Conservation (phyloP, 2,888 invertebrate species). For the Monopis laevigella region DNA sequence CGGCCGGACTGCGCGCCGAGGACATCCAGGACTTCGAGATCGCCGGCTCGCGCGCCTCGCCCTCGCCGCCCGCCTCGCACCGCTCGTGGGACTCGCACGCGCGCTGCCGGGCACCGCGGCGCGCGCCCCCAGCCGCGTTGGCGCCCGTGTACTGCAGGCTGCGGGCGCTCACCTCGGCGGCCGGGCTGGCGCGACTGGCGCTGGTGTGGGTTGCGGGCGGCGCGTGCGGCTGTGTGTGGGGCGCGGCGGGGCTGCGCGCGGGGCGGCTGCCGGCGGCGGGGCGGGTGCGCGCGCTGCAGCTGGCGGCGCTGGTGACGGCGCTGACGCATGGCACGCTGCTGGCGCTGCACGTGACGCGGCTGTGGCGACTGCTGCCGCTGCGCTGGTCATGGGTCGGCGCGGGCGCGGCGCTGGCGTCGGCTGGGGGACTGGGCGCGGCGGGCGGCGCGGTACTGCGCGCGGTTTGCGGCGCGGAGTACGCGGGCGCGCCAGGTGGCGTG, state of each 20-base stretch:
- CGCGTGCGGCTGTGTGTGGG: constrained; percentile 33
- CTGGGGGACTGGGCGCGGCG: constrained; percentile 31
- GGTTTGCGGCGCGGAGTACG: constrained; percentile 20
- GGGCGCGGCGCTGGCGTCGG: constrained; percentile 34
- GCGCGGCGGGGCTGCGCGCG: constrained; percentile 31
- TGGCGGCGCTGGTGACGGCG: constrained; percentile 19
- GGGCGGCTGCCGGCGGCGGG: constrained; percentile 26
- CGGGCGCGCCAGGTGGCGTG: constrained; percentile 17
- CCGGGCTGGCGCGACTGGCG: constrained; percentile 18
- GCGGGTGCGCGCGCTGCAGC: constrained; percentile 36
- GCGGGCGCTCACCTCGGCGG: constrained; percentile 27
- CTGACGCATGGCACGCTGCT: constrained; percentile 48
- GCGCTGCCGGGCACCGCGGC: constrained; percentile 46
- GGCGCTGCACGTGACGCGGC: constrained; percentile 42
- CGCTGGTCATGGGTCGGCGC: constrained; percentile 40
- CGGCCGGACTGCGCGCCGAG: constrained; percentile 59
- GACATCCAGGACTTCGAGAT: constrained; percentile 65
- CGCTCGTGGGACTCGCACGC: constrained; percentile 62
- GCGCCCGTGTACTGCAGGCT: constrained; percentile 59
- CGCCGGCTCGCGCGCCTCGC: constrained; percentile 58
- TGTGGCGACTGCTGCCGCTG: constrained; percentile 47
- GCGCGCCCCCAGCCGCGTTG: constrained; percentile 28
- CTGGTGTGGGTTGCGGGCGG: constrained; percentile 1
- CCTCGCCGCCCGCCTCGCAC: constrained; percentile 40
- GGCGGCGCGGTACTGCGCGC: constrained; percentile 33